Base-by-base conservation (phyloP, 1,140 invertebrate genomes). In the Drosophila athabasca region DNA sequence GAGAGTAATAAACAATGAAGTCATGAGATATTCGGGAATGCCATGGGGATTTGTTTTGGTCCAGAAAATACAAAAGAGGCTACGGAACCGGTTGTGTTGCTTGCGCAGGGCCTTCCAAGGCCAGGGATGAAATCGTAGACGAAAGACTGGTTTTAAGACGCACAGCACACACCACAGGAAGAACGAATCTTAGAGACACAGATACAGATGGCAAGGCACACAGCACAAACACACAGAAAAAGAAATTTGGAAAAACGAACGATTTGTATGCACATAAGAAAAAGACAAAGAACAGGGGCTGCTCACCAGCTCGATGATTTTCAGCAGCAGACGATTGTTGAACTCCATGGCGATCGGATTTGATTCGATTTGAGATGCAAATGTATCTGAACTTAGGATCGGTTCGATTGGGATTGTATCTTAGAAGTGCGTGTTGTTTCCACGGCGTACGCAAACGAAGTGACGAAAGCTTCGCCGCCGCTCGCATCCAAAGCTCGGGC, bases 281-380 rank as follows among this genome's bases (percentile, higher is more conserved):
- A 31, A 31, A 13, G 35, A 39, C 4, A 13, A 11, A 39, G 35
- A 39, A 39, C 2, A 3, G 35, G 35, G 35, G 44, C 43, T n/a
- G 76, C 90, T 91, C 49, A 91, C 90, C 90, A 91, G 62, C 81
- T 91, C 87, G 45, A 91, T 90, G 51, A 91, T 85, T 75, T 91
- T 91, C 57, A 91, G 66, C 50, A 91, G 55, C 46, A 90, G 67
- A 75, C 90, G 90, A 80, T 91, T 91, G 72, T 91, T 91, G 64
- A 90, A 88, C 73, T 91, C 83, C 90, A 91, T 91, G 26, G 50
- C 71, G 54, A 44, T 55, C 53, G 41, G 26, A 35, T 61, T 53
- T 48, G n/a, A 26, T 22, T 57, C 44, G 15, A 24, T 44, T 48
- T 29, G 35, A 11, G 8, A 15, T 60, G 11, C 35, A 39, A 39